Evolutionary conservation across 2,888 invertebrate species (phyloP), one percentile per base, ranked within the genome.

Genomic region (Diploptera punctata): DNA sequence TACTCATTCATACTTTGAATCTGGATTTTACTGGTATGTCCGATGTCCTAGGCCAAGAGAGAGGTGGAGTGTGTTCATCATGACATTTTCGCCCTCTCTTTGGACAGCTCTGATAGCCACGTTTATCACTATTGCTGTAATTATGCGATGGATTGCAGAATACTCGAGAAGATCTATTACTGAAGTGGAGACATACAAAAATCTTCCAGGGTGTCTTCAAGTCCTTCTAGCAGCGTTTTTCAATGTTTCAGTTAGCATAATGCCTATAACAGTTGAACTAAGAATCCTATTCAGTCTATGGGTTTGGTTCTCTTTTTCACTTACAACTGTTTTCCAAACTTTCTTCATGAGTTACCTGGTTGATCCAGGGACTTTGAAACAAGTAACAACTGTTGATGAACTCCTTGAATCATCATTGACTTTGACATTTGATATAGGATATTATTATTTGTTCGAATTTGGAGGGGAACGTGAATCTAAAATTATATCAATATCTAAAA

Each of bases 381-480:
- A 57, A 16, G 57, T 57, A 29, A n/a, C 57, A 57, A 24, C n/a
- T 10, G n/a, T 57, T 13, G 57, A 57, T 16, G 57, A 57, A 57
- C 57, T 57, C 3, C 26, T 57, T 1, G 16, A 21, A n/a, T 57
- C 57, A 1, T 3, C 10, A 3, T n/a, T 57, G 29, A 16, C 16
- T 3, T 10, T 57, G 13, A 57, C 57, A n/a, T 57, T 57, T 57
- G 57, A 57, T 29, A 3, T n/a, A n/a, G 57, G 57, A 2, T 57
- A 57, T 29, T 2, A 2, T 4, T 2, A 1, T 16, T 29, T 57
- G 29, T 57, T 57, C n/a, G 31, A 31, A 57, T 13, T n/a, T n/a
- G 1, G 1, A n/a, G 57, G 26, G n/a, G 29, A 29, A 57, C 3
- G 29, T 2, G 57, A 29, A n/a, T 5, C 2, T 4, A 3, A 9